These are phyloP conservation scores for Drosophila silvestris DNA, from an alignment of 2,888 invertebrate genomes.

Conservation along the genomic window DNA sequence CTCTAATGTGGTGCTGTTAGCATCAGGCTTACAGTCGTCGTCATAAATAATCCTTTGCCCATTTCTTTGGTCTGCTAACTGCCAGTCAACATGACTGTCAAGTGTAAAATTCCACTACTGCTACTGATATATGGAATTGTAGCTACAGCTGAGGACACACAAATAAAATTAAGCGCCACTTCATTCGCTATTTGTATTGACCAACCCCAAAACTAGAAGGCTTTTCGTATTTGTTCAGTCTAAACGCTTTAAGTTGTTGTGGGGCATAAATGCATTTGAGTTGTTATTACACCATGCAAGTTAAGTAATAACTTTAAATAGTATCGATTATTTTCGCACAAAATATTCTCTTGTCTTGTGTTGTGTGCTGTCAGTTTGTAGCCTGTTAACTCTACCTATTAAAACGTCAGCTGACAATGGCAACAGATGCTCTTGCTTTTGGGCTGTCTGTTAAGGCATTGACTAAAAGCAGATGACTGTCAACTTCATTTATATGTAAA, in stretches of 20 bases:
- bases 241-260: conserved; percentile 20
- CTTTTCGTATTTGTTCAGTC: background rate
- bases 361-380: conserved; percentile 36
- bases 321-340: background rate
- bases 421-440: conserved; percentile 34
- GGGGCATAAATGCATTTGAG: conserved; percentile 14
- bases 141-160: conserved; percentile 28
- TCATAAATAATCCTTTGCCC: conserved; percentile 32
- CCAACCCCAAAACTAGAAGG: conserved; percentile 11
- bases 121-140: background rate
- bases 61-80: conserved; percentile 8
- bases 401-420: conserved; percentile 57
- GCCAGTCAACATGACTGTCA: conserved; percentile 36
- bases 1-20: conserved; percentile 56
- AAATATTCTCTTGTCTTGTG: background rate
- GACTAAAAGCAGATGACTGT: conserved; percentile 45
- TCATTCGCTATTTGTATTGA: conserved; percentile 27
- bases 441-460: conserved; percentile 30
- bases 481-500: conserved; percentile 70
- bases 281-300: background rate
- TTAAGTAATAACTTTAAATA: background rate
- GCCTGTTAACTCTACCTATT: conserved; percentile 62
- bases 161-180: conserved; percentile 52
- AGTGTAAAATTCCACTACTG: conserved; percentile 21
- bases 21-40: conserved; percentile 31